A percentile compares a stretch with the other conserved stretches of the same genome.
These are phyloP conservation scores for Panulirus ornatus DNA, from an alignment of 1,140 invertebrate genomes.

Conservation along the genomic window DNA sequence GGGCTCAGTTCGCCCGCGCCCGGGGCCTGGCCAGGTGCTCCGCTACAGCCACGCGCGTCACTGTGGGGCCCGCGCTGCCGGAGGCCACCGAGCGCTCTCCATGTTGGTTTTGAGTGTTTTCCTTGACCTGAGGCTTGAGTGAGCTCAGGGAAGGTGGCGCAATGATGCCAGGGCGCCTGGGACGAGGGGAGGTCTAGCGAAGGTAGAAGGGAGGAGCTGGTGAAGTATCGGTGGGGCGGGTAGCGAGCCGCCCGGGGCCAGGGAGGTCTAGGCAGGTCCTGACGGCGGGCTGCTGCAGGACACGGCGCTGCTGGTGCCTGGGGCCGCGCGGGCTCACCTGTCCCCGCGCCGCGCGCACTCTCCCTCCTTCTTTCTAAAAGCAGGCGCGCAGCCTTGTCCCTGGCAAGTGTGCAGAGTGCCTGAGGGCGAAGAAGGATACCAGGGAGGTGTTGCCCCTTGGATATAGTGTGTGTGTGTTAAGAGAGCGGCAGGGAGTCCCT, in stretches of 20 bases:
- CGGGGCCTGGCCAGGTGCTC: conserved; percentile 64
- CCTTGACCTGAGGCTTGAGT: conserved; percentile 39
- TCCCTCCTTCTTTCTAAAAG: conserved; percentile 6
- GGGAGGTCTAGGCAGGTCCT: conserved; percentile 1
- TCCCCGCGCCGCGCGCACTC: conserved; percentile 5
- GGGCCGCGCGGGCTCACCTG: conserved; percentile 28
- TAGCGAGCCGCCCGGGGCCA: not conserved
- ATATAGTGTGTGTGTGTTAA: not conserved
- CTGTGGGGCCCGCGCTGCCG: conserved; percentile 46
- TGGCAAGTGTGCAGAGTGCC: conserved; percentile 1
- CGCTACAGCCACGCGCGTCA: conserved; percentile 44
- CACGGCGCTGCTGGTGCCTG: not conserved
- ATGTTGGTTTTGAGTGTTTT: conserved; percentile 33
- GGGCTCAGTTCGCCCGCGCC: conserved; percentile 56
- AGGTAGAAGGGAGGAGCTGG: conserved; percentile 30
- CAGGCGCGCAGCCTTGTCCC: conserved; percentile 5
- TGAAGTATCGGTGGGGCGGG: conserved; percentile 5
- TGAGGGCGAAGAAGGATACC: not conserved
- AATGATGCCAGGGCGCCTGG: conserved; percentile 12
- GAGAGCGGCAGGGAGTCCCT: not conserved
- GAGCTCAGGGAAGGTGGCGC: conserved; percentile 40
- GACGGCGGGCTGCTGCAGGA: conserved; percentile 6
- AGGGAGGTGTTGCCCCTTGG: conserved; percentile 3
- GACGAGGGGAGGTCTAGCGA: conserved; percentile 34
- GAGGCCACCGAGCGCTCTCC: conserved; percentile 9